Evolutionary conservation across 2,888 invertebrate species (phyloP), one percentile per base, ranked within the genome.

Genomic region (Mechanitis mazaeus): DNA sequence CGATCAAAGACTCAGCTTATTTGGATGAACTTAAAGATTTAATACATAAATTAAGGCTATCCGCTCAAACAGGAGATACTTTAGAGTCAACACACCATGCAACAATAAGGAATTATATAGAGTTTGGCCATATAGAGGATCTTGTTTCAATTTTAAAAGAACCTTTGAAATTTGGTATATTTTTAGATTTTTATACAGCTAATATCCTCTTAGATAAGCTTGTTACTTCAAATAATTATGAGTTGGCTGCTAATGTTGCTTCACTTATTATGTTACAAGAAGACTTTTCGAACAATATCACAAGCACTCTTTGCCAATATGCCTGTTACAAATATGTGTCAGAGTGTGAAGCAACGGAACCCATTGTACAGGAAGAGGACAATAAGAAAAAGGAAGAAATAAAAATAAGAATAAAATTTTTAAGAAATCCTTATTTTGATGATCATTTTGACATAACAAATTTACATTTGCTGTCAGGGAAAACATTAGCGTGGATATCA

Each of bases 371-470:
- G 45, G 55, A 55, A 55, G 65, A 65, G 50, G 65, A 65, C 64
- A 68, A 70, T 4, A 70, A 75, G 12, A 78, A 80, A 64, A 90
- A 91, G 66, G 85, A 85, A n/a, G 92, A 93, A 85, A 85, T 93
- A 33, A 95, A 94, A 85, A 91, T 97, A 7, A 91, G 97, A 70
- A 93, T 98, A 0, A 92, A 91, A 63, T 98, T 92, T 78, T 75
- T 99, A 47, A 92, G 95, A 72, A 97, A 97, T 78, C 93, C 94
- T 0, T 96, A 92, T 78, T 94, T 94, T 84, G 98, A 98, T 87
- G 95, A 96, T 75, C 97, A 98, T 81, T 97, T 97, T 86, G 97
- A 97, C 83, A 90, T 98, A 31, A 92, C 83, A 64, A 94, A 96
- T 69, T 92, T 94, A 5, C 80, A 91, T 35, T 91, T 93, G 75